These are phyloP conservation scores for Caenorhabditis sp. DNA, from an alignment of 2,888 invertebrate species.

Conservation along the genomic window DNA sequence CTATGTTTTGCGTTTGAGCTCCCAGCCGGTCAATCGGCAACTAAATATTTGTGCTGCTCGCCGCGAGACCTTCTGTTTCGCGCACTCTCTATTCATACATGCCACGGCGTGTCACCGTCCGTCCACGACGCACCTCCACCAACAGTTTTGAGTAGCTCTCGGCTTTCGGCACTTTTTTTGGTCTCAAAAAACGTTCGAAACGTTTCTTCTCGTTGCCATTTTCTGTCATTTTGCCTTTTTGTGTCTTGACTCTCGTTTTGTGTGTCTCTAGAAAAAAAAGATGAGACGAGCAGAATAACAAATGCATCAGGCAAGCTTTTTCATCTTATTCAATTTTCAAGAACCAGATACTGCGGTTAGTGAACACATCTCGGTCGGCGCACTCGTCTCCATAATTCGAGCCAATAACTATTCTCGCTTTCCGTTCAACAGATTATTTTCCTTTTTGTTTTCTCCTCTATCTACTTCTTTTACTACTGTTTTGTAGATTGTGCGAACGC, in stretches of 20 bases:
- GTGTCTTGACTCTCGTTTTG: too few relatives aligned
- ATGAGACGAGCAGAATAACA: too few relatives aligned
- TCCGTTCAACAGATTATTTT: too few relatives aligned
- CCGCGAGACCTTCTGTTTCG: conserved; percentile 7
- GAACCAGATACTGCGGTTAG: too few relatives aligned
- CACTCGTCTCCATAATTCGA: conserved; percentile 10
- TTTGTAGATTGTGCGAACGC: too few relatives aligned
- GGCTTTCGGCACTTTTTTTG: conserved; percentile 21
- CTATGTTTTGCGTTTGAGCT: conserved; percentile 22
- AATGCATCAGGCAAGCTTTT: too few relatives aligned
- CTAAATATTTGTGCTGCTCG: conserved; percentile 35
- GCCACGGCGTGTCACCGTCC: conserved; percentile 38
- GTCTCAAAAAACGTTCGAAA: conserved; percentile 1
- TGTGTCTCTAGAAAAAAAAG: too few relatives aligned
- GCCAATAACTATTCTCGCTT: conserved; percentile 19
- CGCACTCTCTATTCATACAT: conserved; percentile 25
- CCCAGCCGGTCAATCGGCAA: conserved; percentile 35
- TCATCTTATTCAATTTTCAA: not conserved
- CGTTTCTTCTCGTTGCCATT: conserved; percentile 5
- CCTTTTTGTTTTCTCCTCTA: too few relatives aligned
- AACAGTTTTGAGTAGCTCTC: conserved; percentile 11
- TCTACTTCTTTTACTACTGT: too few relatives aligned
- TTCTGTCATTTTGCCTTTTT: not conserved
- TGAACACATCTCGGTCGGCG: too few relatives aligned
- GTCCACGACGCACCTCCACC: conserved; percentile 3